phyloP scores from a whole-genome alignment of 1,140 invertebrate species.

The Bombus terrestris region DNA sequence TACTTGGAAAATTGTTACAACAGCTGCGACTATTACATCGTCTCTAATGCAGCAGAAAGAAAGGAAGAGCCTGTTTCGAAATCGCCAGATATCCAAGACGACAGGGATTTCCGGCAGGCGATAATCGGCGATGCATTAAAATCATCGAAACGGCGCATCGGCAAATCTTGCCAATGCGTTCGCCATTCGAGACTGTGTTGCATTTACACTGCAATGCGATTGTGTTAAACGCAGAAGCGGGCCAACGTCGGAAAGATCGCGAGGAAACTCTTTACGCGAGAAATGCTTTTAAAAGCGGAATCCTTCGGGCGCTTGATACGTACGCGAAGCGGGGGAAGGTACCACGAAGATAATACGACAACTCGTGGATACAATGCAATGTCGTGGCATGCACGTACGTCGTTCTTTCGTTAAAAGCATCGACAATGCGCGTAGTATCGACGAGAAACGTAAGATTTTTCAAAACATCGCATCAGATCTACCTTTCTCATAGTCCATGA shows the following conservation, averaged over 20 bases:
- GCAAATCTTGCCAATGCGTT: slow-evolving; percentile 52
- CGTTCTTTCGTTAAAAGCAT: background rate
- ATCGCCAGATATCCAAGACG: slow-evolving; percentile 30
- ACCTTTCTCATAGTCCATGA: background rate
- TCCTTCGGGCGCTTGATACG: slow-evolving; percentile 4
- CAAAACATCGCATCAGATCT: background rate
- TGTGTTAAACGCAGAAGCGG: slow-evolving; percentile 46
- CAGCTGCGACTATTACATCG: slow-evolving; percentile 35
- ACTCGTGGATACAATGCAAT: background rate
- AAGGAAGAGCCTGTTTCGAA: slow-evolving; percentile 2
- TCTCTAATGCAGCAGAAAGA: slow-evolving; percentile 56
- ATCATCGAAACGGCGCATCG: slow-evolving; percentile 58
- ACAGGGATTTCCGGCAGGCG: slow-evolving; percentile 18
- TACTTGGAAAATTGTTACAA: slow-evolving; percentile 14
- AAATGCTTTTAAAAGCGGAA: slow-evolving; percentile 53
- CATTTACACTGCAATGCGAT: slow-evolving; percentile 39
- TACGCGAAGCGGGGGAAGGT: background rate
- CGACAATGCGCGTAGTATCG: background rate
- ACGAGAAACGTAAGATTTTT: background rate
- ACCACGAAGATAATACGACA: background rate
- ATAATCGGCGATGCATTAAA: slow-evolving; percentile 65
- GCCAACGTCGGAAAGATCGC: slow-evolving; percentile 41
- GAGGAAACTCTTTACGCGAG: slow-evolving; percentile 28
- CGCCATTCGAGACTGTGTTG: slow-evolving; percentile 10
- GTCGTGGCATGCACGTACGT: background rate